These are phyloP conservation scores for Doryteuthis pealeii DNA, from an alignment of 1,140 invertebrate genomes.

Conservation along the genomic window DNA sequence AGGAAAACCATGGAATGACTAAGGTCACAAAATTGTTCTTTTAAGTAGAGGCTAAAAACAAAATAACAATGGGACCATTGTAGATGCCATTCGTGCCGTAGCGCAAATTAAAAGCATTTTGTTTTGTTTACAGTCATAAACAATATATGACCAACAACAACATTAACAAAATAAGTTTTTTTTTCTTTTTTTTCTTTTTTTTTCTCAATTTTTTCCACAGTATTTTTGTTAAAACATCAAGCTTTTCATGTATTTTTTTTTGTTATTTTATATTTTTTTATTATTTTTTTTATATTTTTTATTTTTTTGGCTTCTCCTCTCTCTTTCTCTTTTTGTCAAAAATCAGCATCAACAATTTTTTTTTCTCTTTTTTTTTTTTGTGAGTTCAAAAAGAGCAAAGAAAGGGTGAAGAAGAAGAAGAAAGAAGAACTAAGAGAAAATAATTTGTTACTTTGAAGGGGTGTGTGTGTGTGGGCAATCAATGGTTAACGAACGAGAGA, in stretches of 20 bases:
- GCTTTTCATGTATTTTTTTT: not conserved
- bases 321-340: not conserved
- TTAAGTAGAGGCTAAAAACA: not conserved
- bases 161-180: constrained; percentile 5
- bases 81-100: not conserved
- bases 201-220: not conserved
- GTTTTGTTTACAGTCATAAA: constrained; percentile 8
- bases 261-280: not conserved
- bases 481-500: too few relatives aligned
- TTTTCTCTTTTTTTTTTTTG: not conserved
- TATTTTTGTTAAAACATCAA: not conserved
- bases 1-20: not conserved
- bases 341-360: not conserved
- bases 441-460: not conserved
- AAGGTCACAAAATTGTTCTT: too few relatives aligned
- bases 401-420: not conserved
- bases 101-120: constrained; percentile 5
- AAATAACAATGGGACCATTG: not conserved
- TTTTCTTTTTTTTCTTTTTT: constrained; percentile 1
- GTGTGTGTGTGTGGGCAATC: not conserved
- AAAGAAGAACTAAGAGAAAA: not conserved
- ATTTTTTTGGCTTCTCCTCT: not conserved
- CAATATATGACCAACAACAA: constrained; percentile 6
- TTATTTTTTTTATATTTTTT: not conserved
- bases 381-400: not conserved